phyloP scores from a whole-genome alignment of 1,140 invertebrate species.

The Himalopsyche phryganea region DNA sequence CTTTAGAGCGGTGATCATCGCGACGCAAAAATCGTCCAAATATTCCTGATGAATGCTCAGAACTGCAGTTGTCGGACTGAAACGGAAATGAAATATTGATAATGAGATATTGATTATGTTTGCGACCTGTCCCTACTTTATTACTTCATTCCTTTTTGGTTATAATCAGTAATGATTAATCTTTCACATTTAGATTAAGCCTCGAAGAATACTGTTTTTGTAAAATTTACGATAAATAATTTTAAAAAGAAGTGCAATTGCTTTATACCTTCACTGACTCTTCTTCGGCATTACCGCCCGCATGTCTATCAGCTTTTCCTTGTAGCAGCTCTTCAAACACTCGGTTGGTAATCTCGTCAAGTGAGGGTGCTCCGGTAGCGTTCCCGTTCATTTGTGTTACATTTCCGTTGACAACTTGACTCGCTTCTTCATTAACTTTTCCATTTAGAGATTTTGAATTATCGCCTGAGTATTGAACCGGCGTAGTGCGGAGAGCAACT shows the following conservation, averaged over 20 bases:
- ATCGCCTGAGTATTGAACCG: background rate
- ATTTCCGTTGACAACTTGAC: no score
- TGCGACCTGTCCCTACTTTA: no score
- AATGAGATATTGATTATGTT: no score
- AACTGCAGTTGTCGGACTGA: constrained; percentile 70
- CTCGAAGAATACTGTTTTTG: no score
- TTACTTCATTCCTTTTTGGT: no score
- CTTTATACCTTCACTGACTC: constrained; percentile 63
- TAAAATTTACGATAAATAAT: no score
- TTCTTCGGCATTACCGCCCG: constrained; percentile 49
- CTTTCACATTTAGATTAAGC: background rate
- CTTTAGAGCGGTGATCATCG: constrained; percentile 43
- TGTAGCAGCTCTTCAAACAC: constrained; percentile 79
- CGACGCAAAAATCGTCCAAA: constrained; percentile 65
- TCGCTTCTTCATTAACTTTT: no score
- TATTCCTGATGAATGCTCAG: constrained; percentile 67
- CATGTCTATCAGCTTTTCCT: constrained; percentile 56
- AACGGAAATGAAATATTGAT: constrained; percentile 37
- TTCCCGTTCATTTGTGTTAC: constrained; percentile 1
- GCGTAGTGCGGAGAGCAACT: constrained; percentile 37
- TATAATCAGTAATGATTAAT: background rate
- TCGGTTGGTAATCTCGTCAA: constrained; percentile 81
- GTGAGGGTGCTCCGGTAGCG: constrained; percentile 35
- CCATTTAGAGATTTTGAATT: no score
- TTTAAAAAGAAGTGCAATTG: no score